Evolutionary conservation across 2,113 vertebrate species (phyloP), one percentile per base, ranked within the genome.

Genomic region (Cyanistes caeruleus): DNA sequence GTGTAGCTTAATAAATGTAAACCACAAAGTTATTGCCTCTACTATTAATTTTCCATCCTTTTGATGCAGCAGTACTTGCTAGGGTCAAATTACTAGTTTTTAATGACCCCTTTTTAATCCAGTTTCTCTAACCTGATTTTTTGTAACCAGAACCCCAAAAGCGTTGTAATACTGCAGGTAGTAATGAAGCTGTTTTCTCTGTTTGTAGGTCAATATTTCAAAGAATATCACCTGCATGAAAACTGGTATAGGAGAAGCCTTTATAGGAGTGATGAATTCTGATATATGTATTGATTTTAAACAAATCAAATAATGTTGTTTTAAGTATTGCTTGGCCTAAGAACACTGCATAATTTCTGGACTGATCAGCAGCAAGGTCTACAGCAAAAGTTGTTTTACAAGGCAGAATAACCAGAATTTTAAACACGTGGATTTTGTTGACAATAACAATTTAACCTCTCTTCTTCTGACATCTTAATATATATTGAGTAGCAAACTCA

Each of bases 191-290:
- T n/a, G 8, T 68, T 83, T 80, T 37, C 20, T 48, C 43, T 46
- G 2, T 58, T 75, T 78, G 16, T 41, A 41, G 15, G 11, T 30
- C 20, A 63, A 4, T 35, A 58, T 78, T 84, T 62, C 46, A 59
- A 83, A 90, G 41, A 83, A 33, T 20, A 64, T 5, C 8, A 43
- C 6, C 23, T 35, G 27, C 3, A 31, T 15, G 37, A 94, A 59
- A 72, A 46, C 9, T 14, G 5, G 5, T 37, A 53, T 1, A 68
- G 9, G 9, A 0, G 0, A 90, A 82, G 58, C 12, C 22, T 53
- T 73, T 76, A 39, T 62, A 15, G 12, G 75, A 79, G 13, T 13
- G 9, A 43, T 2, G 2, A 18, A 7, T 28, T 53, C 23, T 37
- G 14, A 73, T 24, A 62, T 2, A 46, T 0, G 0, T 10, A 62